phyloP scores from a whole-genome alignment of 2,888 invertebrate genomes.

The Acronicta leporina region DNA sequence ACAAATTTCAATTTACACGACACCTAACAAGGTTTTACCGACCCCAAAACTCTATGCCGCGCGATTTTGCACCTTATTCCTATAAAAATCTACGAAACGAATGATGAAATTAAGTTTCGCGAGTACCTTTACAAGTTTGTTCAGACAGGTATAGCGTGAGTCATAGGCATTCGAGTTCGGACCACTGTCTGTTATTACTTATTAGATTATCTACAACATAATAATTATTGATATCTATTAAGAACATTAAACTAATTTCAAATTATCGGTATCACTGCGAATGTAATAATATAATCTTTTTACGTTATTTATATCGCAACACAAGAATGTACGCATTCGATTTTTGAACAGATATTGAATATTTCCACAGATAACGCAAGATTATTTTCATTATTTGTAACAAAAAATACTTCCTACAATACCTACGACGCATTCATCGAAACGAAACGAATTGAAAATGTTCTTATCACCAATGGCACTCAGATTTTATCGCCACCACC shows the following conservation, averaged over 20 bases:
- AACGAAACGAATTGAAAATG: too few species aligned
- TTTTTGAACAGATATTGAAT: too few species aligned
- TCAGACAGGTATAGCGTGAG: conserved; percentile 61
- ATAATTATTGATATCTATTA: conserved; percentile 35
- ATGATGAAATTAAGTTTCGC: conserved; percentile 13
- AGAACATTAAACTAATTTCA: conserved; percentile 4
- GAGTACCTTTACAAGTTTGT: conserved; percentile 25
- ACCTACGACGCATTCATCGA: too few species aligned
- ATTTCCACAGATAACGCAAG: too few species aligned
- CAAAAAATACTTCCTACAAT: too few species aligned
- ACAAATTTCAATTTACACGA: conserved; percentile 76
- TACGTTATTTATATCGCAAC: not conserved
- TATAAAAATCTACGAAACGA: not conserved
- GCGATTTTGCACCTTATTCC: conserved; percentile 37
- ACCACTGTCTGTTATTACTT: conserved; percentile 29
- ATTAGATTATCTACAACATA: conserved; percentile 44
- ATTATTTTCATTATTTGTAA: too few species aligned
- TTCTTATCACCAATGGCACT: too few species aligned
- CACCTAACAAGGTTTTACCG: conserved; percentile 42
- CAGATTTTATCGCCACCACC: too few species aligned
- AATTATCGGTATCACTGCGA: not conserved
- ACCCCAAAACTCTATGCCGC: conserved; percentile 17
- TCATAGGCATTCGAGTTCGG: conserved; percentile 62
- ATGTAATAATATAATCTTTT: not conserved
- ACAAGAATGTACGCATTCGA: too few species aligned